Evolutionary conservation across 1,140 invertebrate species (phyloP).

Genomic region (Bactericera cockerelli): DNA sequence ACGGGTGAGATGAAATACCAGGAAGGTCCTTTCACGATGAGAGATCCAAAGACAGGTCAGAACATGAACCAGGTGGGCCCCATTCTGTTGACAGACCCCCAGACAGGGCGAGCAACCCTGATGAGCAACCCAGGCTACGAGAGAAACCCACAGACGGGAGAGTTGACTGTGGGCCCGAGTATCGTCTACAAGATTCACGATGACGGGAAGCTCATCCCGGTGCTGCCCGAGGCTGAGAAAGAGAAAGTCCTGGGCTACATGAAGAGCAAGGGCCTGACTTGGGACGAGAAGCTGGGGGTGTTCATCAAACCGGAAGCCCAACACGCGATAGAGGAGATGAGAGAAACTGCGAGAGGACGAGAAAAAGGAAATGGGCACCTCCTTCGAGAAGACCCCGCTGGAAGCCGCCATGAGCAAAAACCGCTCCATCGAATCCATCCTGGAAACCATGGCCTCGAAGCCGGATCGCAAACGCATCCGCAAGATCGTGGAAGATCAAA

Average conservation of each 20-base stretch:
- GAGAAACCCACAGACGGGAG: background rate
- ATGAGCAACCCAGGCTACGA: background rate
- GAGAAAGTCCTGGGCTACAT: background rate
- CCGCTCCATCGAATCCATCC: background rate
- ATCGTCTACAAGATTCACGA: background rate
- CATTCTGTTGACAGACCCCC: background rate
- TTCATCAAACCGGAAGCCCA: background rate
- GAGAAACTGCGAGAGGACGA: background rate
- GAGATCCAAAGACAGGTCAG: background rate
- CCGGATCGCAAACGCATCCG: background rate
- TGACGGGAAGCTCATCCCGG: background rate
- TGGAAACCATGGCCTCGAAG: background rate
- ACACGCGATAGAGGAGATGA: background rate
- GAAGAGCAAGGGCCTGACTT: background rate
- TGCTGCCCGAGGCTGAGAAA: background rate
- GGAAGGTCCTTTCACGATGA: background rate
- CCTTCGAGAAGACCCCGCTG: background rate
- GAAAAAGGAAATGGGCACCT: background rate
- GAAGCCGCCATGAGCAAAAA: background rate
- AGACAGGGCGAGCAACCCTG: background rate
- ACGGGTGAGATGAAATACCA: slow-evolving; percentile 1
- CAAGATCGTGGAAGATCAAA: background rate
- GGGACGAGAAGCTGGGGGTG: background rate
- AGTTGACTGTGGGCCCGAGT: background rate
- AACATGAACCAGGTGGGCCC: background rate